phyloP scores from a whole-genome alignment of 2,113 vertebrate genomes.

The Sus scrofa region DNA sequence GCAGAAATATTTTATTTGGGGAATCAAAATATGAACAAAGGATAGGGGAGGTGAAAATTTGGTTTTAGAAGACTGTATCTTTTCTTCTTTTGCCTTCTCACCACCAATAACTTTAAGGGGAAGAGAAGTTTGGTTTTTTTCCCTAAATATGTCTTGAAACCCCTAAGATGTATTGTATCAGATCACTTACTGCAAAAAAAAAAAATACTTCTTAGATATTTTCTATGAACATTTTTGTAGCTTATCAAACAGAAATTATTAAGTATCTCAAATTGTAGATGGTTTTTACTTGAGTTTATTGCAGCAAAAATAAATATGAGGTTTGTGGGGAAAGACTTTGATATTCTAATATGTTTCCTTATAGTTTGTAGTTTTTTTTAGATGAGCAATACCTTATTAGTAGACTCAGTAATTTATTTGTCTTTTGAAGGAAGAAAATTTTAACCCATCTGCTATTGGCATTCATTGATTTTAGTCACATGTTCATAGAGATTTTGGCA shows the following conservation, averaged over 20 bases:
- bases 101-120: not conserved
- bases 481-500: not conserved
- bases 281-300: slow-evolving; percentile 33
- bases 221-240: slow-evolving; percentile 7
- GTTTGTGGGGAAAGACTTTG: not conserved
- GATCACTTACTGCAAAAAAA: not conserved
- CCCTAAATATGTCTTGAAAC: not conserved
- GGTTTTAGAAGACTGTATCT: not conserved
- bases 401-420: slow-evolving; percentile 15
- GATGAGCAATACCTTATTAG: slow-evolving; percentile 28
- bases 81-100: not conserved
- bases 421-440: slow-evolving; percentile 39
- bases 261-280: slow-evolving; percentile 27
- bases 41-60: not conserved
- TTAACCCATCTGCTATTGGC: not conserved
- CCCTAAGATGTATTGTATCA: not conserved
- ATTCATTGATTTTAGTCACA: not conserved
- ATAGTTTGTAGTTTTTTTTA: slow-evolving; percentile 18
- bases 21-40: slow-evolving; percentile 47
- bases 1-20: slow-evolving; percentile 50
- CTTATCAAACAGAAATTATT: slow-evolving; percentile 38
- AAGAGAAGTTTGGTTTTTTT: not conserved
- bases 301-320: slow-evolving; percentile 8
- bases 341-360: slow-evolving; percentile 2
- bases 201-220: not conserved